Evolutionary conservation across 1,140 invertebrate species (phyloP), one percentile per base, ranked within the genome.

Genomic region (Spodoptera frugiperda): DNA sequence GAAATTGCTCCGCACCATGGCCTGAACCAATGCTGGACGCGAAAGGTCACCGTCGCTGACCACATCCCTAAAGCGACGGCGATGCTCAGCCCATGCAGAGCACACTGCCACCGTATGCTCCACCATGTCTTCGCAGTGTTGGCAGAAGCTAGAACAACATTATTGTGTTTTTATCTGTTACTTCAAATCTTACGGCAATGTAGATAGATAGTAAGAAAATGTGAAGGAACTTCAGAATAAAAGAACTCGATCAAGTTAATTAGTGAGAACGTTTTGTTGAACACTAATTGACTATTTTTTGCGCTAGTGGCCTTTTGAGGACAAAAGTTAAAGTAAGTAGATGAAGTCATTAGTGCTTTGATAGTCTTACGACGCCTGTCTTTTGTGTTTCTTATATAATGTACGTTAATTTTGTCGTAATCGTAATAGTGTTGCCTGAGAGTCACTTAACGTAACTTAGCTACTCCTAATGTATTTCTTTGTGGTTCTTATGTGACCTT

Each of bases 211-310:
- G 49, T 15, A 65, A 53, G 65, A 67, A 74, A 70, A 89, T 84
- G 79, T 79, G 87, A 89, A 89, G 77, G 82, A 78, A 78, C 63
- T 77, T 55, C 79, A 77, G 81, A 85, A 89, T 87, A 89, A 91
- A 87, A 84, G 79, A 86, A 84, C 85, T 85, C 80, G 86, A 90
- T 89, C 87, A 84, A 90, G 88, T 90, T 90, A 91, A 91, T 91
- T 90, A 91, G 88, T 85, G 78, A 87, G 84, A 78, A 83, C 86
- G 84, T 88, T 81, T 86, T 84, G 83, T 88, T 82, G 84, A 84
- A 84, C 84, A 84, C 88, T 90, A 91, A 91, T 91, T 90, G 88
- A 82, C 79, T 83, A 85, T 85, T 91, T 87, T 90, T 86, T 85
- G 76, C 78, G 80, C 71, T 74, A 67, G 63, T 82, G 82, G 78